phyloP scores from a whole-genome alignment of 2,797 vertebrate species.

The Sebastes jordani region DNA sequence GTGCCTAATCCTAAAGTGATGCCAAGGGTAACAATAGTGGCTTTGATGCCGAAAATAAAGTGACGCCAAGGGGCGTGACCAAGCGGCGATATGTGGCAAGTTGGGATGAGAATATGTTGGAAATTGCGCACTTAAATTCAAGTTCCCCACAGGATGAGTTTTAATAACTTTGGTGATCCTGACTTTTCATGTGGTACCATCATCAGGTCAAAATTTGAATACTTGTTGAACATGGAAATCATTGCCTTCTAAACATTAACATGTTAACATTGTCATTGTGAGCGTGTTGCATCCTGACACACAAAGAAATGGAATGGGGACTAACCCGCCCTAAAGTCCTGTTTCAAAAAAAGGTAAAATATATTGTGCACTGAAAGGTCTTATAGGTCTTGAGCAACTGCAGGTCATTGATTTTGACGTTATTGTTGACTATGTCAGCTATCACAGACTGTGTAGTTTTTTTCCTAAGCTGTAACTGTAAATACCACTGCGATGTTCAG shows the following conservation, averaged over 20 bases:
- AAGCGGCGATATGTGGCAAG: too few species aligned
- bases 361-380: neutral
- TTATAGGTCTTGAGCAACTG: neutral
- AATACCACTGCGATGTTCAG: too few species aligned
- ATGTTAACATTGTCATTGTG: neutral
- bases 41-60: too few species aligned
- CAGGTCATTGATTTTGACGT: neutral
- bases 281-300: neutral
- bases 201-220: rapidly evolving
- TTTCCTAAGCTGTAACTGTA: too few species aligned
- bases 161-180: neutral
- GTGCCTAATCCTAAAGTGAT: too few species aligned
- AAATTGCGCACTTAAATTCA: neutral
- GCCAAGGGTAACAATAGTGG: too few species aligned
- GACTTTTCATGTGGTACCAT: neutral
- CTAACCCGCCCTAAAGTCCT: neutral
- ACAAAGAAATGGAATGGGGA: neutral
- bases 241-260: neutral
- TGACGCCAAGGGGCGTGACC: too few species aligned
- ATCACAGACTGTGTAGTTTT: too few species aligned
- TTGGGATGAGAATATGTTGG: too few species aligned
- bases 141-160: neutral
- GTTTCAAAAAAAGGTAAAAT: neutral
- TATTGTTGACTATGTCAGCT: neutral
- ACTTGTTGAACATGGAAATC: rapidly evolving